Evolutionary conservation across 2,113 vertebrate species (phyloP).

Genomic region (Agapornis roseicollis): DNA sequence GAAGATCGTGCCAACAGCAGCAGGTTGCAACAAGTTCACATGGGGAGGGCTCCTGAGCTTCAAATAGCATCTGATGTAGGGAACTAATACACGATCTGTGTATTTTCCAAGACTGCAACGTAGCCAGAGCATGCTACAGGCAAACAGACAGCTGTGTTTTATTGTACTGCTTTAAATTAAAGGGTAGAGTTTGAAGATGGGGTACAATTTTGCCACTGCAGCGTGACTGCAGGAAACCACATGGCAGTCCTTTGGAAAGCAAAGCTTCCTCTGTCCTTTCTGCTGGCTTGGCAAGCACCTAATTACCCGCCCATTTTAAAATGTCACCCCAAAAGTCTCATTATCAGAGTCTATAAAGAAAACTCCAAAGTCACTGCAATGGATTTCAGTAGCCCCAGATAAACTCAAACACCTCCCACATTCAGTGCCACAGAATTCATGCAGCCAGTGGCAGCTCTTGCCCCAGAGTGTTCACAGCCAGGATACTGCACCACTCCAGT

Average conservation of each 20-base stretch:
- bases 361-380: neutral
- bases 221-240: neutral
- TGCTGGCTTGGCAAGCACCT: conserved; percentile 2
- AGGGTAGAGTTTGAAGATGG: conserved; percentile 33
- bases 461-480: neutral
- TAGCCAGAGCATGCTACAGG: conserved; percentile 3
- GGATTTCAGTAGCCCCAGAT: neutral
- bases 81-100: neutral
- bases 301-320: neutral
- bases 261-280: conserved; percentile 6
- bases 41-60: neutral
- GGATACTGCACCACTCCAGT: neutral
- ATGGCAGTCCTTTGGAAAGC: neutral
- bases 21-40: neutral
- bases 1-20: neutral
- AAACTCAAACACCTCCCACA: neutral
- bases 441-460: neutral
- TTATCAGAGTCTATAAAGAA: neutral
- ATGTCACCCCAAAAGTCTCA: conserved; percentile 13
- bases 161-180: conserved; percentile 42
- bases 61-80: conserved; percentile 49
- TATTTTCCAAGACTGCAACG: conserved; percentile 5
- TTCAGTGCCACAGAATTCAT: neutral
- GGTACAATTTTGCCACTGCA: neutral
- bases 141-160: conserved; percentile 44